These are phyloP conservation scores for Heteropelma amictum DNA, from an alignment of 2,888 invertebrate species.

Conservation along the genomic window DNA sequence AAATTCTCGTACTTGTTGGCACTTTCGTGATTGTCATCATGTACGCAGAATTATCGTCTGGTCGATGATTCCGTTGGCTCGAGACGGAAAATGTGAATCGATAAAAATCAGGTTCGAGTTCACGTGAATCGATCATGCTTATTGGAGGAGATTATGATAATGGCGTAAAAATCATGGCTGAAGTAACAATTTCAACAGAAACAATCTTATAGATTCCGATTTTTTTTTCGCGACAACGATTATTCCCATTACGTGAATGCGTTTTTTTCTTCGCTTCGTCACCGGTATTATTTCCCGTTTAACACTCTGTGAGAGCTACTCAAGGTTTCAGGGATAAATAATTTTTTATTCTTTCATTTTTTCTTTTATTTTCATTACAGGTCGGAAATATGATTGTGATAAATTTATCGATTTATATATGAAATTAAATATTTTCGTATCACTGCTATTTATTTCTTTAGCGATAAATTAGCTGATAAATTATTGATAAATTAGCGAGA, in stretches of 20 bases:
- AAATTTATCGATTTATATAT: no score
- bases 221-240: slow-evolving; percentile 21
- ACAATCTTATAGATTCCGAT: slow-evolving; percentile 4
- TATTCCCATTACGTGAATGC: slow-evolving; percentile 13
- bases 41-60: not conserved
- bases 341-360: not conserved
- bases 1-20: not conserved
- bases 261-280: not conserved
- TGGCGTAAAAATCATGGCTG: not conserved
- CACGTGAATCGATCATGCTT: not conserved
- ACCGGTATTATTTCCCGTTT: not conserved
- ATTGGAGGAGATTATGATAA: not conserved
- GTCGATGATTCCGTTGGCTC: not conserved
- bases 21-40: not conserved
- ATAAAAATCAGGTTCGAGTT: slow-evolving; percentile 16
- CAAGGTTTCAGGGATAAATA: not conserved
- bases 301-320: not conserved
- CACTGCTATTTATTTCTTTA: no score
- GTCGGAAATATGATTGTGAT: no score
- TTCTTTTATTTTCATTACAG: no score
- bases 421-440: no score
- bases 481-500: no score
- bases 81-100: slow-evolving; percentile 2
- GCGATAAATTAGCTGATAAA: no score
- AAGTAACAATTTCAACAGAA: not conserved